Base-by-base conservation (phyloP, 2,888 invertebrate genomes). In the Timandra comae region DNA sequence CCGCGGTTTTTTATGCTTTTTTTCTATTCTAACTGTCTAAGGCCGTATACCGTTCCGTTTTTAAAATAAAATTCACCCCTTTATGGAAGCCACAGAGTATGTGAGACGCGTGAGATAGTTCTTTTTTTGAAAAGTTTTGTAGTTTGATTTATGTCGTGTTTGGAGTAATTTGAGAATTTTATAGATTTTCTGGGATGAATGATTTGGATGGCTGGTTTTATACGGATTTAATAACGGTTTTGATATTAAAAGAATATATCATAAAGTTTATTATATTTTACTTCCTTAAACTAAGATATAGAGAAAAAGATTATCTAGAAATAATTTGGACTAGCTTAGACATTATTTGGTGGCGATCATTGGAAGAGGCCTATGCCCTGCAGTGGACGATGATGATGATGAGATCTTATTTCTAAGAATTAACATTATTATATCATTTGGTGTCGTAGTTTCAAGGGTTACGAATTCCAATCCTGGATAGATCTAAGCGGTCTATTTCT, bases 161-260 rank as follows among this genome's bases (percentile, higher is more conserved):
- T 85, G 73, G 61, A 65, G 84, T 84, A 82, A 85, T 85, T 84
- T 84, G 79, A 85, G 77, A 81, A 49, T 77, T 79, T 80, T 84
- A 84, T 75, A 65, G 69, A 66, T 58, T 60, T 65, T 64, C 51
- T 60, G 35, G 6, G n/a, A n/a, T n/a, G n/a, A n/a, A 61, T 51
- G 60, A 73, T 67, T 73, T 76, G 63, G 66, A 71, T 49, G 71
- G 66, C n/a, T n/a, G n/a, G 52, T 62, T 47, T 60, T 51, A 46
- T 56, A 52, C 43, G 62, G 58, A 61, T 72, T 73, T 63, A 64
- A 60, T 77, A 80, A 81, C 78, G 80, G 79, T 69, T 74, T 67
- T 60, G 45, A 38, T 36, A 33, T 39, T 46, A 46, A 58, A 63
- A 60, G 49, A 36, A n/a, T n/a, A n/a, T n/a, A n/a, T n/a, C n/a